phyloP scores from a whole-genome alignment of 2,797 vertebrate genomes.

The Aeoliscus strigatus region DNA sequence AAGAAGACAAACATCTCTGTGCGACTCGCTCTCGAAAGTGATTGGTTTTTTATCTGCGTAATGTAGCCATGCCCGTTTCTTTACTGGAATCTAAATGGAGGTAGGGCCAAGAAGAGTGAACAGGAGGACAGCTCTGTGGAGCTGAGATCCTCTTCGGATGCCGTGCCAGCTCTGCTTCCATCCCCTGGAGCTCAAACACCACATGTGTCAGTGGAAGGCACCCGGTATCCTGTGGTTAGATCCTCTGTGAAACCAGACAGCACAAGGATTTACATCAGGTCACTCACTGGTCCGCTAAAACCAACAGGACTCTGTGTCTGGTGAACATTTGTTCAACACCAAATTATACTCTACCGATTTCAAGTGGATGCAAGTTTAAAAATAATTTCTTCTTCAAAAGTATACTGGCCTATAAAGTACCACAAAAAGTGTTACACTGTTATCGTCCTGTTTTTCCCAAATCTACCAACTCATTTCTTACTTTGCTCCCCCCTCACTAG shows the following conservation, averaged over 20 bases:
- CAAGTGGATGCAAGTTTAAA: no score
- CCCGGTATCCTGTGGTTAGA: slow-evolving; percentile 36
- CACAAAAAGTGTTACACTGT: no score
- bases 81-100: no score
- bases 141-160: slow-evolving; percentile 32
- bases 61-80: no score
- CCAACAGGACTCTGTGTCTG: no score
- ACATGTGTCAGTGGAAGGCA: slow-evolving; percentile 37
- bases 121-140: slow-evolving; percentile 31
- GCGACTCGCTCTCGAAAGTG: not conserved
- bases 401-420: slow-evolving; percentile 5
- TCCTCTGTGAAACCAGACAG: slow-evolving; percentile 28
- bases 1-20: not conserved
- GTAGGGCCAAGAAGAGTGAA: slow-evolving; percentile 24
- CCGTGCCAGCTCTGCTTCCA: slow-evolving; percentile 34
- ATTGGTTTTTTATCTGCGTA: not conserved
- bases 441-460: slow-evolving; percentile 9
- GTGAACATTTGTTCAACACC: no score
- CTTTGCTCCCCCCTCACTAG: slow-evolving; percentile 6
- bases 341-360: no score
- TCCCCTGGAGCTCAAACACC: slow-evolving; percentile 39
- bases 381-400: slow-evolving; percentile 8
- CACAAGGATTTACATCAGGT: no score
- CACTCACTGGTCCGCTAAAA: slow-evolving; percentile 5
- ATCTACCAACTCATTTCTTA: slow-evolving; percentile 1